Conservation (phyloP, 2,888 invertebrate genomes). For the Strigamia crassipes region DNA sequence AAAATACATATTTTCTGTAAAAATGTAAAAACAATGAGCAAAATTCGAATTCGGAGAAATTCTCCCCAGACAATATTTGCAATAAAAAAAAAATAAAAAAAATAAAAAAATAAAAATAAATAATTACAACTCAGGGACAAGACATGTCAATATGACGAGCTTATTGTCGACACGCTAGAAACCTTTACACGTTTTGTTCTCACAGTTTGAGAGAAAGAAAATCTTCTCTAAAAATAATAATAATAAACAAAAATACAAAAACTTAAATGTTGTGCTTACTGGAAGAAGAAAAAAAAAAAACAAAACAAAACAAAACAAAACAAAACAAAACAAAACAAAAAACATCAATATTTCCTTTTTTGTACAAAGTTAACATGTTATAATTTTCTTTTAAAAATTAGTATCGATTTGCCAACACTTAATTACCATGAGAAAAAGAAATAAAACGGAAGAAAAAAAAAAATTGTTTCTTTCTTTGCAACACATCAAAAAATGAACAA, state of each 20-base stretch:
- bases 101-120: neutral
- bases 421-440: conserved; percentile 2
- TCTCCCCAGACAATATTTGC: too few relatives aligned
- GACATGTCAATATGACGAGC: neutral
- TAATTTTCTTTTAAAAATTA: neutral
- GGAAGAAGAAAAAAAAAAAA: too few relatives aligned
- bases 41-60: too few relatives aligned
- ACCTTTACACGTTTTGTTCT: conserved; percentile 10
- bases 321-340: too few relatives aligned
- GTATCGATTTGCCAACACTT: neutral
- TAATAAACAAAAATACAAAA: neutral
- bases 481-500: neutral
- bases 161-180: conserved; percentile 15
- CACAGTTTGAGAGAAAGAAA: conserved; percentile 14
- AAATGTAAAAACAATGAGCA: too few relatives aligned
- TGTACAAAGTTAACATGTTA: neutral
- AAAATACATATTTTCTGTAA: too few relatives aligned
- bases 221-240: neutral
- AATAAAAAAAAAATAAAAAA: neutral
- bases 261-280: neutral
- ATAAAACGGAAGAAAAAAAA: neutral
- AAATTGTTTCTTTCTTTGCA: neutral
- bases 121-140: neutral
- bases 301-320: too few relatives aligned
- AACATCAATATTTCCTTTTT: neutral